Percentiles rank a stretch among this genome's conserved stretches.
Evolutionary conservation across 2,797 vertebrate species (phyloP).

Genomic region (Naso thynnoides): DNA sequence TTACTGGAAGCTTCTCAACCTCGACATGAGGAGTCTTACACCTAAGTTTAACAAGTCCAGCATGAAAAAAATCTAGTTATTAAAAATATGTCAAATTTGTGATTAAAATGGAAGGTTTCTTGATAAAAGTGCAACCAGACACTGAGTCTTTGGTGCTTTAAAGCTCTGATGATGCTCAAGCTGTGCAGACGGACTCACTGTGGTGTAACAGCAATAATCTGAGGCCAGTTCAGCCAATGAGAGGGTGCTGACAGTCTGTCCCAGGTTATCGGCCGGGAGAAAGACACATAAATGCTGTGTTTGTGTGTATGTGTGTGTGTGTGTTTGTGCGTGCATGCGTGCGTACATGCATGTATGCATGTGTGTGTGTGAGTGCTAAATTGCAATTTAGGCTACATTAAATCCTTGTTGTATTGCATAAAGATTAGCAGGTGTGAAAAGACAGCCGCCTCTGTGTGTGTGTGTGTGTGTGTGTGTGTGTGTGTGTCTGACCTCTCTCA

Average conservation of each 20-base stretch:
- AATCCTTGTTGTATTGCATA: conserved; percentile 24
- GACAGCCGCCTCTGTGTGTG: conserved; percentile 25
- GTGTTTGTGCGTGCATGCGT: conserved; percentile 5
- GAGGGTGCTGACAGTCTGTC: conserved; percentile 48
- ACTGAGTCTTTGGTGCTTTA: neutral
- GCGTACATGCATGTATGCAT: conserved; percentile 26
- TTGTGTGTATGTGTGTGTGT: conserved; percentile 8
- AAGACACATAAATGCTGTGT: neutral
- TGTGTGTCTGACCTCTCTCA: conserved; percentile 43
- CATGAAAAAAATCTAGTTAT: too few relatives aligned
- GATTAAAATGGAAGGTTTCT: neutral
- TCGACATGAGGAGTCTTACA: neutral
- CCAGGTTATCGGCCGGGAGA: too few relatives aligned
- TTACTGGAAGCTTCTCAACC: neutral
- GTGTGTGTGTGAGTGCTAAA: conserved; percentile 9
- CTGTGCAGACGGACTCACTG: neutral
- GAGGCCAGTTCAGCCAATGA: conserved; percentile 35
- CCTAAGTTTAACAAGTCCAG: too few relatives aligned
- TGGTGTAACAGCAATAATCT: conserved; percentile 1
- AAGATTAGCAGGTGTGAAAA: conserved; percentile 60
- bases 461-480: conserved; percentile 39
- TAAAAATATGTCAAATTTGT: too few relatives aligned
- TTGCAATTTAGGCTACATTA: conserved; percentile 30
- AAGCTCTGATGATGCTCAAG: neutral
- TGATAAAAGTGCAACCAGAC: neutral